Evolutionary conservation across 2,113 vertebrate species (phyloP), one percentile per base, ranked within the genome.

Genomic region (Azemiops feae): DNA sequence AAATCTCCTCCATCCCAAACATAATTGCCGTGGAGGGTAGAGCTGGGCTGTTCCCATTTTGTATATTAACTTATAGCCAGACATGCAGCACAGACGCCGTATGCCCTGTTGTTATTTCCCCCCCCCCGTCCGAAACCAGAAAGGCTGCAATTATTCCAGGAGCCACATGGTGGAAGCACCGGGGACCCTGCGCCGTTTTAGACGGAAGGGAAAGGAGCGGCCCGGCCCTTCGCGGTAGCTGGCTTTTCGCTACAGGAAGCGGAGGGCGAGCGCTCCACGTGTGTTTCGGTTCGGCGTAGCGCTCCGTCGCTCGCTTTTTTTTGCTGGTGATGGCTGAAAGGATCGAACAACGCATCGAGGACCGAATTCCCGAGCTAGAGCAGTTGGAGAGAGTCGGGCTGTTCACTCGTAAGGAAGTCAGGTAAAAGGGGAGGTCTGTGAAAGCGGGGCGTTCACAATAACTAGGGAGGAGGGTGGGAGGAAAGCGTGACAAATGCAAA

Each of bases 381-480:
- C 99, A 99, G 96, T 96, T 99, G 95, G 98, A 99, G 97, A 98
- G 99, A 97, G 97, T 99, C 39, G 99, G 99, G 4, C 97, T 99
- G 4, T 99, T 99, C 96, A 98, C 98, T 45, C 97, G 93, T 25
- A 97, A 93, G 92, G 99, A 99, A 97, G 97, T 99, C 93, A 98
- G 97, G 99, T 99, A 98, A 98, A 91, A 14, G 14, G 53, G 39
- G 45, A 0, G 23, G 18, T 22, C 34, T 43, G 74, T 69, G 27
- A 18, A 22, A 81, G 34, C 34, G 18, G 30, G 22, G 14, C 3
- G 25, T 18, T 5, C 58, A 4, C 16, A 85, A 20, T 27, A 20
- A 22, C 7, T 27, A 10, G 39, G 54, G 22, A 30, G 8, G 47
- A 55, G 18, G 34, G 18, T 81, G 74, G 34, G 69, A 34, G 20